Evolutionary conservation across 2,113 vertebrate genomes (phyloP), one percentile per base, ranked within the genome.

Genomic region (Gadus macrocephalus): DNA sequence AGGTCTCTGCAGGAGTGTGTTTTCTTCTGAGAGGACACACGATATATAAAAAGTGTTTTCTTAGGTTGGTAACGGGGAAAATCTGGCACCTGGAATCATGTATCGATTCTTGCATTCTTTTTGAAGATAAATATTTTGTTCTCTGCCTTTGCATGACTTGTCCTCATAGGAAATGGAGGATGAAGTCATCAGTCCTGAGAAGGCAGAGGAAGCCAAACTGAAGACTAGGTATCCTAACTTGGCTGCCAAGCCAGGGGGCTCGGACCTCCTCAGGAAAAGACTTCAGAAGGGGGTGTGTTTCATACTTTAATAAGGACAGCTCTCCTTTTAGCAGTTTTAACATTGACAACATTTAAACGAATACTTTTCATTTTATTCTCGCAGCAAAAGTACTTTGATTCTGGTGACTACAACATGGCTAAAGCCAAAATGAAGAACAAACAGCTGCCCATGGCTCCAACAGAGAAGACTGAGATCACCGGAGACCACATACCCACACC

Each of bases 371-470:
- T 4, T 60, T 58, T 75, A 15, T 79, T 72, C 80, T 14, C 79
- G 1, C 82, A 99, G 96, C 97, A 92, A 95, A 99, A 99, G 82
- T 99, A 98, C 84, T 99, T 98, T 74, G 97, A 99, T 91, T 99
- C 97, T 67, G 97, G 97, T 4, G 97, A 99, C 86, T 99, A 99
- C 91, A 99, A 99, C 89, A 98, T 99, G 97, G 96, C 96, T 70
- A 97, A 98, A 89, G 97, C 96, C 56, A 98, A 98, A 87, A 96
- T 98, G 91, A 98, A 98, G 93, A 98, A 96, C 81, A 99, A 98
- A 78, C 95, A 96, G 85, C 90, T 98, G 79, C 95, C 95, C 1
- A 82, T 94, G 53, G 93, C 95, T 25, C 90, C 94, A 25, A 90
- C 94, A 0, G 97, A 98, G 89, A 98, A 98, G 87, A 90, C 94